Conservation (phyloP, 2,797 vertebrate genomes). For the Anas bernieri region DNA sequence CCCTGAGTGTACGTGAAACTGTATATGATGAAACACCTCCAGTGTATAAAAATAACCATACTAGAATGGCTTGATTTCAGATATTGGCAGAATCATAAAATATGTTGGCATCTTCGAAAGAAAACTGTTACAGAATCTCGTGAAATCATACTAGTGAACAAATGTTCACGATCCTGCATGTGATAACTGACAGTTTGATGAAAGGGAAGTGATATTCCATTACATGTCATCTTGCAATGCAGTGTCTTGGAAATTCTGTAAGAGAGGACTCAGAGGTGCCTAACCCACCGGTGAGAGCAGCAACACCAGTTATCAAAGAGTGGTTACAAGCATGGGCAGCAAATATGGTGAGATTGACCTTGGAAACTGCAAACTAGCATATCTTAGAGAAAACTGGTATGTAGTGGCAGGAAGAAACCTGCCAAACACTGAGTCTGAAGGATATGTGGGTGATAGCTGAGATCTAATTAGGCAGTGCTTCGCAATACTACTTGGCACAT, state of each 20-base stretch:
- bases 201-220: not conserved
- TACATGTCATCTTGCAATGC: not conserved
- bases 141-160: not conserved
- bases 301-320: rapidly evolving
- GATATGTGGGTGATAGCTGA: not conserved
- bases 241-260: not conserved
- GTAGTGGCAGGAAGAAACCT: not conserved
- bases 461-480: not conserved
- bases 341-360: not conserved
- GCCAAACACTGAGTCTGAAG: not conserved
- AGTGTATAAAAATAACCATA: not conserved
- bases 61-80: not conserved
- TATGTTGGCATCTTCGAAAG: not conserved
- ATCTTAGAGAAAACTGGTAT: not conserved
- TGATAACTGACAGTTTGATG: not conserved
- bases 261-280: not conserved
- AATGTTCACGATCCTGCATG: not conserved
- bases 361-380: not conserved
- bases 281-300: not conserved
- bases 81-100: not conserved
- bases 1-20: rapidly evolving
- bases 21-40: not conserved
- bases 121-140: not conserved
- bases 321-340: not conserved
- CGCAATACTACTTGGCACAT: not conserved